A percentile compares a stretch with the other conserved stretches of the same genome.
phyloP scores from a whole-genome alignment of 2,888 invertebrate genomes.

The Plusia festucae region DNA sequence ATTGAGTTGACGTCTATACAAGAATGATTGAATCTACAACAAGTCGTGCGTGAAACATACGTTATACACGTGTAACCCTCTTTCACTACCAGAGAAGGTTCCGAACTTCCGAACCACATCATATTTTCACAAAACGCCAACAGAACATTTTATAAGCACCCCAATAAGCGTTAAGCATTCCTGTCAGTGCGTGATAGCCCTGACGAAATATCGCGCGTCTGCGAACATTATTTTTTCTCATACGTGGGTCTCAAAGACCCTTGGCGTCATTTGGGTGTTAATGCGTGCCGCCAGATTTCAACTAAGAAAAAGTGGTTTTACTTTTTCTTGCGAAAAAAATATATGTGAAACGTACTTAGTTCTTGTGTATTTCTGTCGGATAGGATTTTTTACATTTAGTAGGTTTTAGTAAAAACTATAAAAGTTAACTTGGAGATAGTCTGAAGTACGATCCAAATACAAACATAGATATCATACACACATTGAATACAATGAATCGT shows the following conservation, averaged over 20 bases:
- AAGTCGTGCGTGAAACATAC: constrained; percentile 18
- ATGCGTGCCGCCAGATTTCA: constrained; percentile 11
- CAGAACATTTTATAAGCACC: constrained; percentile 20
- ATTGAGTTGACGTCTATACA: not conserved
- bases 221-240: constrained; percentile 51
- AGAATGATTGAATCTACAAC: not conserved
- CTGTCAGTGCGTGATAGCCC: constrained; percentile 42
- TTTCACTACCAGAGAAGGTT: too few relatives aligned
- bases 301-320: constrained; percentile 4
- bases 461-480: too few relatives aligned
- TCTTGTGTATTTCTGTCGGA: not conserved
- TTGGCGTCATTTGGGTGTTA: constrained; percentile 36
- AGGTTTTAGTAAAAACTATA: not conserved
- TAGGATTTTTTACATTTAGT: not conserved
- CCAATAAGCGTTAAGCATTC: constrained; percentile 39
- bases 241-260: constrained; percentile 36
- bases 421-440: too few relatives aligned
- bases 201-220: constrained; percentile 36
- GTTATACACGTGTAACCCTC: constrained; percentile 33
- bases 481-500: too few relatives aligned
- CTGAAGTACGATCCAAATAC: too few relatives aligned
- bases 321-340: not conserved
- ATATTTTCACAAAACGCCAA: constrained; percentile 37
- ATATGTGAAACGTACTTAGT: not conserved
- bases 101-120: constrained; percentile 1